Conservation (phyloP, 2,113 vertebrate genomes). For the Pseudonaja textilis region DNA sequence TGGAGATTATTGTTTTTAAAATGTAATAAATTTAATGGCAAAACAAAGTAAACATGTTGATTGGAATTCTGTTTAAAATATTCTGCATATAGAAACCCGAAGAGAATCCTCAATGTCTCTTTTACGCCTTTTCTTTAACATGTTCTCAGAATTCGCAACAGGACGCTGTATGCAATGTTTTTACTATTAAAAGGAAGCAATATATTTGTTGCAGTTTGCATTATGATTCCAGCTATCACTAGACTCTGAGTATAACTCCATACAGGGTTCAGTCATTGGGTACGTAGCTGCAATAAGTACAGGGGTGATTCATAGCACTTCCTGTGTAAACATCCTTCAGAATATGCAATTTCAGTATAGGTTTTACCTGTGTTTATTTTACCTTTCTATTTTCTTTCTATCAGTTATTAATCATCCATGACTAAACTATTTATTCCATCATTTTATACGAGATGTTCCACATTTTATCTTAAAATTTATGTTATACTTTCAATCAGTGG, state of each 20-base stretch:
- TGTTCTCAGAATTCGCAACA: neutral
- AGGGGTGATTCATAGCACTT: neutral
- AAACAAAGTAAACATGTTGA: conserved; percentile 4
- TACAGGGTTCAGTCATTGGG: neutral
- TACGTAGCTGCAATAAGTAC: conserved; percentile 18
- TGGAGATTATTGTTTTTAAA: conserved; percentile 21
- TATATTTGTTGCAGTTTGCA: neutral
- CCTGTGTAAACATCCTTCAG: neutral
- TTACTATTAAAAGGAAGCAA: neutral
- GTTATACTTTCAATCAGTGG: too few relatives aligned
- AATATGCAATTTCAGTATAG: neutral
- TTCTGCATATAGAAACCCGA: conserved; percentile 41
- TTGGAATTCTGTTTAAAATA: conserved; percentile 36
- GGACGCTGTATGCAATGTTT: neutral
- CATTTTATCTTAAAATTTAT: too few relatives aligned
- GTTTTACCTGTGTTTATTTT: neutral
- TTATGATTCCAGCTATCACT: neutral
- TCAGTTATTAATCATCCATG: too few relatives aligned
- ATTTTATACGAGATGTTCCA: too few relatives aligned
- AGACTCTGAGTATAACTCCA: neutral
- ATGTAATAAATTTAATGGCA: conserved; percentile 30
- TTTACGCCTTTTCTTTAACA: neutral
- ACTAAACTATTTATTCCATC: too few relatives aligned
- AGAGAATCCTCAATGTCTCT: conserved; percentile 18
- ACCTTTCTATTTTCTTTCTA: conserved; percentile 13